Evolutionary conservation across 2,797 vertebrate species (phyloP).

Genomic region (Gambelia wislizenii): DNA sequence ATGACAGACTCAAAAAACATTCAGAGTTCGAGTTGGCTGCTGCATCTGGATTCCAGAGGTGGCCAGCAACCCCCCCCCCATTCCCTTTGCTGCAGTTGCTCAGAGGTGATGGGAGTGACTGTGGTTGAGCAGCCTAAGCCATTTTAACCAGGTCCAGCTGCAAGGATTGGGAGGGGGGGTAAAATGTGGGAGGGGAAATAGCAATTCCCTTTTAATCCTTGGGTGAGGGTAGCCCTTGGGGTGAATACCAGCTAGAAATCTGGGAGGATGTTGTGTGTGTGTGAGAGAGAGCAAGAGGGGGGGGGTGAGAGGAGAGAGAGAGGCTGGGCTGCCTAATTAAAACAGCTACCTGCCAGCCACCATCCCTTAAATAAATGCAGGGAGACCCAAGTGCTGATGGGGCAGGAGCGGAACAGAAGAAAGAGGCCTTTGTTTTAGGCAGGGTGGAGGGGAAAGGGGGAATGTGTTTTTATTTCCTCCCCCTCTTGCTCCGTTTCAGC

Average conservation of each 20-base stretch:
- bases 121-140: conserved; percentile 76
- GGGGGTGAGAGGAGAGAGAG: not conserved
- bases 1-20: conserved; percentile 49
- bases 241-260: conserved; percentile 52
- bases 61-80: conserved; percentile 60
- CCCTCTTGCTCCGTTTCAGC: conserved; percentile 3
- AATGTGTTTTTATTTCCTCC: conserved; percentile 57
- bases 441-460: conserved; percentile 42
- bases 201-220: conserved; percentile 43
- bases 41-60: conserved; percentile 79
- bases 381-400: conserved; percentile 37
- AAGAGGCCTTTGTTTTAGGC: conserved; percentile 57
- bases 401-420: conserved; percentile 53
- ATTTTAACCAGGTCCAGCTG: conserved; percentile 87
- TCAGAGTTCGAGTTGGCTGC: conserved; percentile 74
- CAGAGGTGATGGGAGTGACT: conserved; percentile 65
- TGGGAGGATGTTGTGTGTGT: not conserved
- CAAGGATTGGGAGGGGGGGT: conserved; percentile 51
- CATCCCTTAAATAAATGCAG: conserved; percentile 42
- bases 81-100: conserved; percentile 22
- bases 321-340: conserved; percentile 50
- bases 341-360: conserved; percentile 50
- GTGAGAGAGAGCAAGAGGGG: conserved; percentile 7
- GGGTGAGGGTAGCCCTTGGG: conserved; percentile 48
- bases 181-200: conserved; percentile 39